Conservation (phyloP, 2,888 invertebrate species). For the Amblyjoppa proteus region DNA sequence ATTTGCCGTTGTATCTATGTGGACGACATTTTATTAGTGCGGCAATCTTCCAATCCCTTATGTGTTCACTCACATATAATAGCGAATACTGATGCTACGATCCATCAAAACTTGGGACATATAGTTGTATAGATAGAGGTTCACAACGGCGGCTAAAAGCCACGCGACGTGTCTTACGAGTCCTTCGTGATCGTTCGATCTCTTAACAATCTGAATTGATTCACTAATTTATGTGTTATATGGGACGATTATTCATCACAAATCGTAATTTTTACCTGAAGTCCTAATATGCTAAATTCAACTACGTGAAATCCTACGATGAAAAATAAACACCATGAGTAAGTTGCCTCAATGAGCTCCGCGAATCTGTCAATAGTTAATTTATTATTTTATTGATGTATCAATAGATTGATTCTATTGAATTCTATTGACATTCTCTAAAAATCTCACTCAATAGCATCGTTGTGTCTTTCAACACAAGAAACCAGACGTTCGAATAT, state of each 20-base stretch:
- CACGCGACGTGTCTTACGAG: neutral
- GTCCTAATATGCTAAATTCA: neutral
- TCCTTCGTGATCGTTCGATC: neutral
- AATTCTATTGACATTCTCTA: neutral
- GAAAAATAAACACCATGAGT: neutral
- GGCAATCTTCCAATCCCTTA: neutral
- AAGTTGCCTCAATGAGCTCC: neutral
- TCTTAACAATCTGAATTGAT: neutral
- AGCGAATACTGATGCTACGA: neutral
- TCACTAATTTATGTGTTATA: neutral
- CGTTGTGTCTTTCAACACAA: constrained; percentile 9
- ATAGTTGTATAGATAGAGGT: neutral
- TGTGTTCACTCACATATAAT: neutral
- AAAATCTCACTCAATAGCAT: neutral
- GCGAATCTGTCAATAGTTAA: neutral
- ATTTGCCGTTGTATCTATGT: neutral
- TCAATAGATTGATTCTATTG: neutral
- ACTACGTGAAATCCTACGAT: neutral
- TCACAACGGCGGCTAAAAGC: neutral
- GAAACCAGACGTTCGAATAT: constrained; percentile 8
- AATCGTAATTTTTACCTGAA: neutral
- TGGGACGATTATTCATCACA: neutral
- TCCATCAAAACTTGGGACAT: neutral
- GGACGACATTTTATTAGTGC: neutral
- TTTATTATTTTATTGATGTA: neutral